These are phyloP conservation scores for Leptinotarsa juncta DNA, from an alignment of 2,888 invertebrate genomes.

Conservation along the genomic window DNA sequence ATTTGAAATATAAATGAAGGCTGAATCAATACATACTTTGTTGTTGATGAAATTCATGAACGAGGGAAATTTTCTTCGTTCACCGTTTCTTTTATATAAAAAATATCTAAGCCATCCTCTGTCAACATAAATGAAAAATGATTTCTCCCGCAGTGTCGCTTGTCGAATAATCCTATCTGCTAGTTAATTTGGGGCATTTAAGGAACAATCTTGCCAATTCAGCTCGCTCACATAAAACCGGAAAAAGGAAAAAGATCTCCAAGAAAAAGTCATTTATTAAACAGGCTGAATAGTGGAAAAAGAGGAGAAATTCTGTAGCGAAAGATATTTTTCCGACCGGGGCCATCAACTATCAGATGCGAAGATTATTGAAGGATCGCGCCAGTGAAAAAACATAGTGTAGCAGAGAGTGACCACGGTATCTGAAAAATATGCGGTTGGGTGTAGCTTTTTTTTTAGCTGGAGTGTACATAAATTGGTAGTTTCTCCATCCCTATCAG, in stretches of 20 bases:
- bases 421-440: neutral
- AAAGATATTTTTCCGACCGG: conserved; percentile 5
- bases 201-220: conserved; percentile 17
- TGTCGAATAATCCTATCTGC: conserved; percentile 4
- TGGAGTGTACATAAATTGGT: too few species aligned
- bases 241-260: conserved; percentile 10
- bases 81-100: neutral
- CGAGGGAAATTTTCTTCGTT: neutral
- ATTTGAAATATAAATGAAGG: too few species aligned
- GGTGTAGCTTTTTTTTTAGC: too few species aligned
- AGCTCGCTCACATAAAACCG: conserved; percentile 16
- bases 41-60: neutral
- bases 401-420: neutral
- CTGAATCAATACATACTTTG: too few species aligned
- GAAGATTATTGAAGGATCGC: conserved; percentile 13
- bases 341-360: conserved; percentile 10
- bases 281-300: conserved; percentile 2
- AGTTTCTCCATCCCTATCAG: too few species aligned
- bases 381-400: neutral
- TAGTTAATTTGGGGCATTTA: conserved; percentile 14
- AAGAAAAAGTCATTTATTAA: conserved; percentile 16
- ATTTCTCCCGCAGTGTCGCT: neutral
- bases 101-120: neutral
- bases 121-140: conserved; percentile 3
- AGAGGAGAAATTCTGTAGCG: conserved; percentile 15